A percentile compares a stretch with the other conserved stretches of the same genome.
phyloP scores from a whole-genome alignment of 2,888 invertebrate genomes.

The Coenonympha glycerion region DNA sequence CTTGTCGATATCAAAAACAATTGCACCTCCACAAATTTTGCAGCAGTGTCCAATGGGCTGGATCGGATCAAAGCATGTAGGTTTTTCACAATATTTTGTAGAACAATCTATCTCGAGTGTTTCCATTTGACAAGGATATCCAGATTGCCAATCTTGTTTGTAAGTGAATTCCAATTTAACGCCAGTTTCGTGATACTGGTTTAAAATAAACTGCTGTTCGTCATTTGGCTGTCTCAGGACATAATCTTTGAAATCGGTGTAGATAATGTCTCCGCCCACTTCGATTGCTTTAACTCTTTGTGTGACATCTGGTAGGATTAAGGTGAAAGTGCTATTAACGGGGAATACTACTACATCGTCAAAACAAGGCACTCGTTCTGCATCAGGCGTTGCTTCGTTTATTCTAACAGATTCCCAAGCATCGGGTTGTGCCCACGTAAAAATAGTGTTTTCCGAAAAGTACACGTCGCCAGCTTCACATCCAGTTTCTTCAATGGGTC shows the following conservation, averaged over 20 bases:
- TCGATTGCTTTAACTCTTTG: constrained; percentile 42
- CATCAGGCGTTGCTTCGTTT: constrained; percentile 68
- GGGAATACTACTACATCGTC: constrained; percentile 64
- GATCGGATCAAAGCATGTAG: constrained; percentile 51
- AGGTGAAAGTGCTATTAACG: constrained; percentile 39
- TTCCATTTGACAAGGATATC: constrained; percentile 54
- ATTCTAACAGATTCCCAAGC: constrained; percentile 61
- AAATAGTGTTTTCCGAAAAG: constrained; percentile 46
- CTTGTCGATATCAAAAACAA: constrained; percentile 45
- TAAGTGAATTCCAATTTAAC: constrained; percentile 26
- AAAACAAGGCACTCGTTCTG: constrained; percentile 65
- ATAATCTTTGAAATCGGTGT: constrained; percentile 10
- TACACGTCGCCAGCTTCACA: constrained; percentile 42
- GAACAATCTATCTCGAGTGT: constrained; percentile 47
- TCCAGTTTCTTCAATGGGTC: constrained; percentile 41
- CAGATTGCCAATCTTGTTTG: constrained; percentile 40
- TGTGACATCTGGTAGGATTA: constrained; percentile 42
- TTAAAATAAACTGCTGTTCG: constrained; percentile 42
- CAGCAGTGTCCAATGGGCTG: constrained; percentile 62
- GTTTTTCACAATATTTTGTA: constrained; percentile 49
- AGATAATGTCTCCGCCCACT: constrained; percentile 36
- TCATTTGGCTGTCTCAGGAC: constrained; percentile 27
- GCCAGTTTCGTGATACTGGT: constrained; percentile 34
- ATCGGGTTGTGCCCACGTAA: constrained; percentile 56
- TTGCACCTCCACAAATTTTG: constrained; percentile 57